Base-by-base conservation (phyloP, 2,797 vertebrate species). In the Philypnodon macrostomus region DNA sequence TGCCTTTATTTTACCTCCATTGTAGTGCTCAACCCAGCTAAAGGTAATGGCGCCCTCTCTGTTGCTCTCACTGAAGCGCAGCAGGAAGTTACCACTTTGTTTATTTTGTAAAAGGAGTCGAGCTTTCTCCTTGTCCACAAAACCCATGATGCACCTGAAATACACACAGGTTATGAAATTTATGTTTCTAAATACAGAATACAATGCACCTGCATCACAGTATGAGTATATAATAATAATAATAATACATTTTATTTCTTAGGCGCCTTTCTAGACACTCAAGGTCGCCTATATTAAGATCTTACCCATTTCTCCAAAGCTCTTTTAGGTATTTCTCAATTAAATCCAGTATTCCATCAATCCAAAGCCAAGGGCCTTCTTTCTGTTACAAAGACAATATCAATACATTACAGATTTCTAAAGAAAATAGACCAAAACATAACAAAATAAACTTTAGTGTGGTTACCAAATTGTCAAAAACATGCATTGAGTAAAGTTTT, bases 51-150 rank as follows among this genome's bases (percentile, higher is more conserved):
- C 96, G 27, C 96, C 96, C 0, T 98, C 94, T 44, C 55, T 88
- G 76, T 80, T 92, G 81, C 91, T 97, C 83, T 98, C 96, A 0
- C 96, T 98, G 64, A 98, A 98, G 14, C 96, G 90, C 21, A 98
- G 68, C 63, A 98, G 80, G 70, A 98, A 98, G 0, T 93, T 98
- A 4, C 96, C 96, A 0, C 80, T 70, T 1, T 13, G 70, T 71
- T 89, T 94, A 21, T 89, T 83, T 64, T 86, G 86, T 40, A 98
- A 48, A 49, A 98, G 59, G 0, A 69, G 48, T 0, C 75, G 71
- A 1, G 95, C 89, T 2, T 54, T 86, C 14, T 91, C 84, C 64
- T 91, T 94, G 71, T 89, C 96, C 77, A 98, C 93, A 21, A 98
- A 98, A 4, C 96, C 96, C 89, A 95, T 74, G 38, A 98, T 95